Percentiles rank a stretch among this genome's conserved stretches.
Conservation (phyloP, 2,113 vertebrate genomes). For the Rhynchomys soricoides region DNA sequence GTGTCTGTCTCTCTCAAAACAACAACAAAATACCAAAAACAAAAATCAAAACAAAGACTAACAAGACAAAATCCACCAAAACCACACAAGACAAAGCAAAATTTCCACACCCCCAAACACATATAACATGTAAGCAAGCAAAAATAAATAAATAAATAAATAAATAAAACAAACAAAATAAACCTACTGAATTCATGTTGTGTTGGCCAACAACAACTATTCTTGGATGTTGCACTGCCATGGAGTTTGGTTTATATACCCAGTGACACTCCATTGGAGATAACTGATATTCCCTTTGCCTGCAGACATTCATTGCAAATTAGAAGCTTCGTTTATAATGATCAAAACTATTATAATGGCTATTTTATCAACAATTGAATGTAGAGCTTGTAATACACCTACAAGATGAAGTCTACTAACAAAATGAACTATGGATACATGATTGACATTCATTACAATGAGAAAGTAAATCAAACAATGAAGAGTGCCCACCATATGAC, state of each 20-base stretch:
- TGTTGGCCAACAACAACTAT: background rate
- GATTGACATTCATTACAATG: background rate
- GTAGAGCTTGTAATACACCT: background rate
- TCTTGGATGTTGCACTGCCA: background rate
- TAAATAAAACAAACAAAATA: background rate
- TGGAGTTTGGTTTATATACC: background rate
- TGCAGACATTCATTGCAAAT: background rate
- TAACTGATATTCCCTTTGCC: background rate
- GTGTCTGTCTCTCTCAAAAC: background rate
- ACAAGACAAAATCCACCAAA: background rate
- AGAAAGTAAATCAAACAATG: slow-evolving; percentile 13
- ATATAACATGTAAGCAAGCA: too few species aligned
- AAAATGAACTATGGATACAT: background rate
- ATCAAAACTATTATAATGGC: background rate
- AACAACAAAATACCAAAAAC: background rate
- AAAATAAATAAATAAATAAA: too few species aligned
- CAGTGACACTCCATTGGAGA: background rate
- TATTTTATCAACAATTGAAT: slow-evolving; percentile 1
- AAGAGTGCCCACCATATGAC: background rate
- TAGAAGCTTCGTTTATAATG: background rate
- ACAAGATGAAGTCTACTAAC: background rate
- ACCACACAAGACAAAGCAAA: background rate
- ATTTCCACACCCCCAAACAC: too few species aligned
- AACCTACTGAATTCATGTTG: background rate
- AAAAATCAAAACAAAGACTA: background rate